Evolutionary conservation across 2,113 vertebrate genomes (phyloP).

Genomic region (Albula goreensis): DNA sequence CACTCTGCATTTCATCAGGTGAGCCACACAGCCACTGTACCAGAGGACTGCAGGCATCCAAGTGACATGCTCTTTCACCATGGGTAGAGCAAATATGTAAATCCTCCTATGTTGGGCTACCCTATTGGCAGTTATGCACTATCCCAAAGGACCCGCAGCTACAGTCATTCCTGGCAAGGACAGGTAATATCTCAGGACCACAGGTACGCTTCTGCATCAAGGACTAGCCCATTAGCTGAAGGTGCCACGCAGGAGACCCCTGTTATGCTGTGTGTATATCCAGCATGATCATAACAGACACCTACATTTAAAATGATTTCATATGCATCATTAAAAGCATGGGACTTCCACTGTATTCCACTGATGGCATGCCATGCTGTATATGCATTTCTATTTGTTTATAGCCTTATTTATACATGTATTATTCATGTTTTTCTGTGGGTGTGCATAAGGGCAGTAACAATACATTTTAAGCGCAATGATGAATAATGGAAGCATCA

Average conservation of each 20-base stretch:
- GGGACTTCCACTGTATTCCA: neutral
- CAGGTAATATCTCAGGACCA: neutral
- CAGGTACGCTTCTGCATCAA: neutral
- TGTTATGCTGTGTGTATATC: neutral
- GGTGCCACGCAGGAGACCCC: neutral
- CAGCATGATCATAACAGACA: neutral
- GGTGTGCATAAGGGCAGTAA: neutral
- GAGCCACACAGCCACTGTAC: neutral
- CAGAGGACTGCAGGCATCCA: neutral
- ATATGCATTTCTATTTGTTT: conserved; percentile 5
- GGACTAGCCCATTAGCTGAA: neutral
- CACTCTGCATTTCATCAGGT: neutral
- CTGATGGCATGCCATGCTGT: neutral
- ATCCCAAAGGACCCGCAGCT: too few relatives aligned
- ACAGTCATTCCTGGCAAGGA: neutral
- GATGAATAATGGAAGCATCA: neutral
- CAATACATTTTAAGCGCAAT: neutral
- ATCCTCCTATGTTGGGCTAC: neutral
- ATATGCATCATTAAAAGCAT: neutral
- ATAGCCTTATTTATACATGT: neutral
- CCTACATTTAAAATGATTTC: neutral
- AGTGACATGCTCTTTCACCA: neutral
- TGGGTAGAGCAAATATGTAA: neutral
- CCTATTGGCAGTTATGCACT: too few relatives aligned
- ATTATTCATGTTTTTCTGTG: conserved; percentile 2